These are phyloP conservation scores for Laterallus jamaicensis DNA, from an alignment of 2,113 vertebrate species.

Conservation along the genomic window DNA sequence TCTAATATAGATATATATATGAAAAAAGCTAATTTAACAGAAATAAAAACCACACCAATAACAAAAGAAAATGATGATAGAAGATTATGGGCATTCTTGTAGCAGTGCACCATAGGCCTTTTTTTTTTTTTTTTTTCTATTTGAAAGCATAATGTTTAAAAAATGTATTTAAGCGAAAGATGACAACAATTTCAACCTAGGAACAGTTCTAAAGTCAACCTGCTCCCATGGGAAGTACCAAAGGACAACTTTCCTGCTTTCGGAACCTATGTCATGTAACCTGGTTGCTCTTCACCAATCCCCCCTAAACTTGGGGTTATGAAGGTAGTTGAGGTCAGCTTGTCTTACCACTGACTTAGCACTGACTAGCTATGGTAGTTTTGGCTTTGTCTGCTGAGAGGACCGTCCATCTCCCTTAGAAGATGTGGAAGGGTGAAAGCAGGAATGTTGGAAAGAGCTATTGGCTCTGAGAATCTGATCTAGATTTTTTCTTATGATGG, in stretches of 20 bases:
- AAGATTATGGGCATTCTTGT: not conserved
- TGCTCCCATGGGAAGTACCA: not conserved
- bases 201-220: not conserved
- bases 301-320: not conserved
- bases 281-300: not conserved
- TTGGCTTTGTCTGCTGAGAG: not conserved
- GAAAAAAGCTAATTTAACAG: not conserved
- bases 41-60: not conserved
- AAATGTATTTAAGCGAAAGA: not conserved
- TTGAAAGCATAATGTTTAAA: not conserved
- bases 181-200: not conserved
- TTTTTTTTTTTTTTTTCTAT: not conserved
- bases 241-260: not conserved
- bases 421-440: not conserved
- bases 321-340: not conserved
- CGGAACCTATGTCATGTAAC: not conserved
- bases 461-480: not conserved
- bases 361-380: rapidly evolving
- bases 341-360: not conserved
- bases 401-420: not conserved
- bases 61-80: not conserved
- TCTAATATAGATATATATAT: not conserved
- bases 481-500: not conserved
- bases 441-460: not conserved
- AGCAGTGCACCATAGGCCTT: not conserved